Base-by-base conservation (phyloP, 1,140 invertebrate genomes). In the Aphaenogaster rudis region DNA sequence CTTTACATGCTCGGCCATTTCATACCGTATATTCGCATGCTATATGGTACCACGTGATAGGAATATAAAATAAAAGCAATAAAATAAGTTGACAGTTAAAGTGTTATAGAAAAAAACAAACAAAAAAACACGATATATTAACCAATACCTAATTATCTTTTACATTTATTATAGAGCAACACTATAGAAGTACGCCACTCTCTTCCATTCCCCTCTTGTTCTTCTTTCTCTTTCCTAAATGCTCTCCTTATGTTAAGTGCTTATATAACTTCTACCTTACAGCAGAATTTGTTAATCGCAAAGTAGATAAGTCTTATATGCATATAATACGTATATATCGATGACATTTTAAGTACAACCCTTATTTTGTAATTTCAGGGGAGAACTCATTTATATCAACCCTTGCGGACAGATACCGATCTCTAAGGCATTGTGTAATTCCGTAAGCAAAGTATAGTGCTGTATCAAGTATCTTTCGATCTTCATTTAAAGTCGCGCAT, bases 231-330 rank as follows among this genome's bases (percentile, higher is more conserved):
- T 48, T 33, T 42, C 67, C 78, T 88, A 82, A 88, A 79, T 90
- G 72, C 77, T 90, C 50, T 6, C 59, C 78, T 72, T 74, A 63
- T 86, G 86, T 92, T 91, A 93, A 91, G 81, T 92, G 90, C 91
- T 94, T 94, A 28, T 28, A 28, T 28, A 94, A 92, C 84, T 93
- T 92, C 90, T 94, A 95, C 93, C 92, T 92, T 94, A 94, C 88
- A 92, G 81, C 88, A 87, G 61, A 91, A 78, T 64, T 88, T 89
- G 79, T 90, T 85, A 91, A 89, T 93, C 77, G 61, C 63, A 89
- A 91, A 86, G 88, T 91, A 76, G 86, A 90, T 88, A 71, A 85
- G 80, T 87, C 42, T 54, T 88, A 89, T 87, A 63, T 74, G 50
- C 54, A 77, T 86, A 67, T 87, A 80, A 86, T 66, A 79, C 64